Conservation (phyloP, 2,797 vertebrate species). For the Onychomys torridus region DNA sequence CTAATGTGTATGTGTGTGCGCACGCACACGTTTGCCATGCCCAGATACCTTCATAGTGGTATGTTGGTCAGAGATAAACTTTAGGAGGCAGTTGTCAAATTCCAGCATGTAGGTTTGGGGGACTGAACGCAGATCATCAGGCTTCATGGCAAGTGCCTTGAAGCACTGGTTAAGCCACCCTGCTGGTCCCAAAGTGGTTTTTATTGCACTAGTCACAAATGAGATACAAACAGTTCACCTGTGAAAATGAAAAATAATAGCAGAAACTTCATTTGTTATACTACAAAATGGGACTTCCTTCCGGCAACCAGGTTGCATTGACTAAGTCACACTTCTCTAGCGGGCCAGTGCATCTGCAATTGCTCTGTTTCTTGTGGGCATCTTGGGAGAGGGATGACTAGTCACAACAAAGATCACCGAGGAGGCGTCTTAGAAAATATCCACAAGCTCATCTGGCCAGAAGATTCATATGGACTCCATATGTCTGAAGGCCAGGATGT, state of each 20-base stretch:
- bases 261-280: slow-evolving; percentile 25
- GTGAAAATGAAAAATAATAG: slow-evolving; percentile 48
- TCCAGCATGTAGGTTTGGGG: neutral
- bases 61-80: neutral
- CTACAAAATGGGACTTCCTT: slow-evolving; percentile 56
- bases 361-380: slow-evolving; percentile 59
- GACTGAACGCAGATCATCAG: neutral
- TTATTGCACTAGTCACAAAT: slow-evolving; percentile 50
- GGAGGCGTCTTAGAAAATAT: slow-evolving; percentile 35
- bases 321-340: slow-evolving; percentile 66
- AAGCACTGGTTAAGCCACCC: neutral
- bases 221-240: slow-evolving; percentile 21
- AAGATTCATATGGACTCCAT: slow-evolving; percentile 43
- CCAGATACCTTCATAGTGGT: neutral
- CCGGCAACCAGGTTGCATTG: slow-evolving; percentile 65
- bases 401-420: neutral
- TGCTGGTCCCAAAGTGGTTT: neutral
- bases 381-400: slow-evolving; percentile 66
- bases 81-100: neutral
- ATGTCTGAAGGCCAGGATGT: slow-evolving; percentile 38
- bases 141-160: neutral
- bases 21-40: too few relatives aligned
- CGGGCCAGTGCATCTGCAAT: slow-evolving; percentile 73
- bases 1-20: neutral
- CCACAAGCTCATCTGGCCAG: slow-evolving; percentile 28